Base-by-base conservation (phyloP, 2,888 invertebrate species). In the Aelia acuminata region DNA sequence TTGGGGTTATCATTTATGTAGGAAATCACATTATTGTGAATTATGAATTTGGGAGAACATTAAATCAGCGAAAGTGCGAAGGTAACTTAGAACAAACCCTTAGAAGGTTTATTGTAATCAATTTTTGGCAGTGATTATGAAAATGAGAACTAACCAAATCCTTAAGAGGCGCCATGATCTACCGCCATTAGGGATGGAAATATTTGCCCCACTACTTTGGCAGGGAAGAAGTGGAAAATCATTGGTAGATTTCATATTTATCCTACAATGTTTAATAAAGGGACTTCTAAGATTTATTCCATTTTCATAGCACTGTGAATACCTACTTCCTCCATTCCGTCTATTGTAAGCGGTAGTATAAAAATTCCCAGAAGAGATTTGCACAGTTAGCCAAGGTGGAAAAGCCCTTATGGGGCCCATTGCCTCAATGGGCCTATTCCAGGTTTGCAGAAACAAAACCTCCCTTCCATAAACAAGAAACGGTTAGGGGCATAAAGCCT, bases 401-500 rank as follows among this genome's bases (percentile, higher is more conserved):
- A 80, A 75, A 80, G 22, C 43, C 80, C 80, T 43, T 80, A 80
- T 43, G 8, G 11, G 43, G 39, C 75, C 8, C 20, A 35, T 20
- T 8, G 39, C 8, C 31, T 75, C 20, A 75, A 75, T 75, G 75
- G 75, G 39, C 80, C 22, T 43, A 80, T 80, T 80, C 80, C 80
- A 13, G 80, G 80, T 80, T 80, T 80, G n/a, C 43, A n/a, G 80
- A 80, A 80, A 43, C 80, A 80, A 80, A 80, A 80, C 80, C n/a
- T 43, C n/a, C 8, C 47, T n/a, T 22, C 35, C 80, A 80, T 47
- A 47, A 43, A 80, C 43, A 80, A 80, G 43, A n/a, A 80, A 80
- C 80, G 80, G 80, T 80, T n/a, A 43, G 80, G 43, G n/a, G 10
- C 43, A 80, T 80, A 80, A 80, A 80, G 80, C n/a, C 43, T 80